Percentiles rank a stretch among this genome's conserved stretches.
Conservation (phyloP, 2,113 vertebrate species). For the Zosterops pallidus region DNA sequence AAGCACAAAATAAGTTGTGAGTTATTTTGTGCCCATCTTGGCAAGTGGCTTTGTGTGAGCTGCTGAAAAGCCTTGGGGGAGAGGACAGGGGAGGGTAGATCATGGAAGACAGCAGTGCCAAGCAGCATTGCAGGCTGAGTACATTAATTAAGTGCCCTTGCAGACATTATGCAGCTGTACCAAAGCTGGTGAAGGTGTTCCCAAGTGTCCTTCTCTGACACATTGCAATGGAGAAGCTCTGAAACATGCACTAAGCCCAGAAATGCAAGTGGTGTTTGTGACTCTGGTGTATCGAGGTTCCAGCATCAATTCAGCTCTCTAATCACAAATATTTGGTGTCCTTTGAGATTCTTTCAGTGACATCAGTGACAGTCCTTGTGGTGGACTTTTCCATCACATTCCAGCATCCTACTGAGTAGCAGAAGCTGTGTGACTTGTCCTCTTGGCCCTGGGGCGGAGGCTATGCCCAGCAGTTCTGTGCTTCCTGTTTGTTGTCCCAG, state of each 20-base stretch:
- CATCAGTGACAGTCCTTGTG: not conserved
- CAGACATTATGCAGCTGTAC: not conserved
- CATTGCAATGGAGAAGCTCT: not conserved
- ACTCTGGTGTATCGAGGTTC: not conserved
- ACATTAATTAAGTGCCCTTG: not conserved
- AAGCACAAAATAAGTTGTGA: not conserved
- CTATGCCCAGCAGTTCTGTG: not conserved
- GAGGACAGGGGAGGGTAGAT: not conserved
- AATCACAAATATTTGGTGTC: not conserved
- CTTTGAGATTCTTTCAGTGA: not conserved
- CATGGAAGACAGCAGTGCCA: not conserved
- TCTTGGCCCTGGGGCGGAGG: not conserved
- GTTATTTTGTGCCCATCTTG: not conserved
- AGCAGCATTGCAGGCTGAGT: not conserved
- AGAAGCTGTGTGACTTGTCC: not conserved
- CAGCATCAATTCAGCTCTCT: not conserved
- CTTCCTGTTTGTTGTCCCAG: not conserved
- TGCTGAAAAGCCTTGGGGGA: not conserved
- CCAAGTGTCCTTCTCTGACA: not conserved
- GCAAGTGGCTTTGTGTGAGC: not conserved
- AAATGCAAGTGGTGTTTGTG: not conserved
- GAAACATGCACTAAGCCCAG: not conserved
- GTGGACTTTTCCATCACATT: not conserved
- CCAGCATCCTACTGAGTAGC: not conserved
- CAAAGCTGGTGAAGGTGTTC: not conserved